Evolutionary conservation across 2,888 invertebrate species (phyloP), one percentile per base, ranked within the genome.

Genomic region (Ceriagrion tenellum): DNA sequence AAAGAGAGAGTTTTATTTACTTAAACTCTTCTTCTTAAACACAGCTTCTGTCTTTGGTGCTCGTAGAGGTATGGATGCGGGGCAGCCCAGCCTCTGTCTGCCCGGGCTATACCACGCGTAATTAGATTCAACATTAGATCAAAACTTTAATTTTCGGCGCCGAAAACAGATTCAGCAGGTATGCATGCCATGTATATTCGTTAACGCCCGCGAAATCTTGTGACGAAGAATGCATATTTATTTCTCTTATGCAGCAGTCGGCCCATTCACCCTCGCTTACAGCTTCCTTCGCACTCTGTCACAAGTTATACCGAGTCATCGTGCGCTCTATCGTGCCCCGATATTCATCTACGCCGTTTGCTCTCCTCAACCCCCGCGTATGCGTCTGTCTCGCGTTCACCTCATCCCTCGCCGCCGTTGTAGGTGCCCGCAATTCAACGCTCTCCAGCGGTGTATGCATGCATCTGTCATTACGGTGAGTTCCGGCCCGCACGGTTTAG

Each of bases 401-500:
- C 35, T 40, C 88, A 6, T 2, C 12, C 81, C 35, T 81, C 74
- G 12, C 69, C n/a, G 2, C 47, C 8, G 47, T 8, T 47, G 47
- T 47, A 47, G 2, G 47, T 47, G 4, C 23, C 69, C n/a, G 69
- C 69, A 69, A 69, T 69, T 69, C 69, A 69, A n/a, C 59, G 69
- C 69, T 69, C 69, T 20, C 59, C 59, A 3, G 40, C 89, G n/a
- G 47, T 26, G 26, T 89, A 12, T 89, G 55, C n/a, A 89, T 89
- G 89, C 89, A 89, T 55, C 89, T 88, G 47, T 35, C 88, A 88
- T 88, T 88, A 88, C 88, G 59, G 59, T n/a, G 47, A 55, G 89
- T 89, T 55, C 55, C 55, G 26, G 47, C 55, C 16, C 47, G 55
- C 89, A 10, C 81, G 81, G 55, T 89, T n/a, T 55, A 55, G 55